Conservation (phyloP, 2,797 vertebrate species). For the Harpagifer antarcticus region DNA sequence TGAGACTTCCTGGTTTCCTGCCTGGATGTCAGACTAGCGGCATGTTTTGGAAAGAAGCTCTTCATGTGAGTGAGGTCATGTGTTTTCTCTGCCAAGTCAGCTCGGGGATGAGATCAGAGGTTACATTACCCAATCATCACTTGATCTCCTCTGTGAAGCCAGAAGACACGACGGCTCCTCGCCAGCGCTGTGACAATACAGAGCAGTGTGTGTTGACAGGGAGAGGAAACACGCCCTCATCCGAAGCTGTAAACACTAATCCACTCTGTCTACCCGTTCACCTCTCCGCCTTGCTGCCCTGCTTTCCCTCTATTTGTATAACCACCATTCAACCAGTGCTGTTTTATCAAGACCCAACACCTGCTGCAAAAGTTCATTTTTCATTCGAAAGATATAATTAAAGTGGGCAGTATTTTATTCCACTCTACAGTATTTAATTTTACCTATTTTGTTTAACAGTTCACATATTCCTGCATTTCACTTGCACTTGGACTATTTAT, state of each 20-base stretch:
- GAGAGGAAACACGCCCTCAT: slow-evolving; percentile 17
- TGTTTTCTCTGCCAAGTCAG: slow-evolving; percentile 13
- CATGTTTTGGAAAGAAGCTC: slow-evolving; percentile 2
- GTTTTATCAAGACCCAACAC: neutral
- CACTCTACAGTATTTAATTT: too few relatives aligned
- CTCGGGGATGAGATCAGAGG: slow-evolving; percentile 9
- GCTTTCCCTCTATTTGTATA: slow-evolving; percentile 11
- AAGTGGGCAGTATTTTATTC: too few relatives aligned
- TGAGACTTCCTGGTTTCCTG: slow-evolving; percentile 6
- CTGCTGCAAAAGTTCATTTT: neutral
- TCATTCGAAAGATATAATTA: too few relatives aligned
- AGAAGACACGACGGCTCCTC: slow-evolving; percentile 5
- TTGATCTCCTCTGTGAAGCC: neutral
- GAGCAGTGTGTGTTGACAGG: slow-evolving; percentile 3
- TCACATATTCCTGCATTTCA: too few relatives aligned
- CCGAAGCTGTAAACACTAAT: slow-evolving; percentile 23
- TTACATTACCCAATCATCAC: slow-evolving; percentile 24
- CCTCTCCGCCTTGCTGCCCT: slow-evolving; percentile 9
- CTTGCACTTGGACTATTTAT: too few relatives aligned
- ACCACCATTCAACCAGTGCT: neutral
- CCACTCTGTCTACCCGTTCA: slow-evolving; percentile 11
- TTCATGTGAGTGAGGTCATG: slow-evolving; percentile 13
- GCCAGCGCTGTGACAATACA: slow-evolving; percentile 3
- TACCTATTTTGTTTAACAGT: too few relatives aligned
- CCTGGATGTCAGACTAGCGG: neutral